Conservation (phyloP, 1,140 invertebrate genomes). For the Platyura marginata region DNA sequence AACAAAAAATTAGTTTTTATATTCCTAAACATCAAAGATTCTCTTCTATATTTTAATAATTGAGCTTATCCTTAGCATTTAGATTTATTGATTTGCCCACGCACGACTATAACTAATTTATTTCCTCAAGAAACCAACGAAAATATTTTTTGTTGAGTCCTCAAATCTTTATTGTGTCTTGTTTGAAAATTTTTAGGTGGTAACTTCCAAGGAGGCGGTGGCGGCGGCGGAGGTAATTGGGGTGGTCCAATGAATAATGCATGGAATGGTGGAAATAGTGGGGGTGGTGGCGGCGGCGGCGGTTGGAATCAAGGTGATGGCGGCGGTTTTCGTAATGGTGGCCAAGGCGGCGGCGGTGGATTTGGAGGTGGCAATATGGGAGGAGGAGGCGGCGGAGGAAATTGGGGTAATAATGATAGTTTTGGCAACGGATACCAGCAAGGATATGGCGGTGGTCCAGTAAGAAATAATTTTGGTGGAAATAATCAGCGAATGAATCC, state of each 20-base stretch:
- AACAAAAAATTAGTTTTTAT: too few relatives aligned
- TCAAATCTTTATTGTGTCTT: slow-evolving; percentile 13
- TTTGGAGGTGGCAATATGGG: too few relatives aligned
- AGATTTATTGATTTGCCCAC: too few relatives aligned
- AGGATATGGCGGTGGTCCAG: slow-evolving; percentile 48
- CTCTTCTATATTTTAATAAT: too few relatives aligned
- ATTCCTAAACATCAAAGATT: too few relatives aligned
- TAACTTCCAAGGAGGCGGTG: slow-evolving; percentile 15
- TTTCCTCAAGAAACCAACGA: slow-evolving; percentile 18
- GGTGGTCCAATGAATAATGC: too few relatives aligned
- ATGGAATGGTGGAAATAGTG: slow-evolving; percentile 27
- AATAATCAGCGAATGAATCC: slow-evolving; percentile 40
- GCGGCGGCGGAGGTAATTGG: slow-evolving; percentile 15
- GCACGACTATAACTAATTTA: too few relatives aligned
- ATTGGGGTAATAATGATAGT: slow-evolving; percentile 33
- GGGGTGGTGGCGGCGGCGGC: slow-evolving; percentile 19
- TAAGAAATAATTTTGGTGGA: slow-evolving; percentile 38
- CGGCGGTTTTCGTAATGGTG: slow-evolving; percentile 32
- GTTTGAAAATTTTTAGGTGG: slow-evolving; percentile 16
- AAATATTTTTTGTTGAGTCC: slow-evolving; percentile 15
- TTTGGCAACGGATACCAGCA: slow-evolving; percentile 61
- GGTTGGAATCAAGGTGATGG: slow-evolving; percentile 26
- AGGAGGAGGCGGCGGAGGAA: slow-evolving; percentile 33
- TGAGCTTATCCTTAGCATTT: too few relatives aligned
- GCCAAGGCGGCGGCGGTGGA: slow-evolving; percentile 31